Evolutionary conservation across 2,888 invertebrate genomes (phyloP).

Genomic region (Scaptomyza caliginosa): DNA sequence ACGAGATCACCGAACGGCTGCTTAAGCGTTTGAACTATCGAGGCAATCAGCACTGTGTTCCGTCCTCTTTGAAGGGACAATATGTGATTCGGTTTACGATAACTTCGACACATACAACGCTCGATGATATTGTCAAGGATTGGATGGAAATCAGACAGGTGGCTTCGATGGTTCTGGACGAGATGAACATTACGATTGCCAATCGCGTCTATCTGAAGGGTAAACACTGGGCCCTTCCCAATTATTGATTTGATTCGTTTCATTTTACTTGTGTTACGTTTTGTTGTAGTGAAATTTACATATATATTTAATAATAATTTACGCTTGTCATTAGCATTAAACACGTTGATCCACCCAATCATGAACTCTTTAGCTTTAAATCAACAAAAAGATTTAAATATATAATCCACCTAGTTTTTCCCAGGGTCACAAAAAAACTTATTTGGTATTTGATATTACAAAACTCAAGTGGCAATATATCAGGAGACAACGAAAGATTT

Average conservation of each 20-base stretch:
- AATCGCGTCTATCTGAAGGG: constrained; percentile 91
- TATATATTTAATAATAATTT: constrained; percentile 24
- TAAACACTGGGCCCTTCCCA: constrained; percentile 81
- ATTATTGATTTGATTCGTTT: constrained; percentile 29
- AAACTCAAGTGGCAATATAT: too few species aligned
- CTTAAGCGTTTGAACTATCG: constrained; percentile 94
- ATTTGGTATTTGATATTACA: too few species aligned
- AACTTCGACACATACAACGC: constrained; percentile 93
- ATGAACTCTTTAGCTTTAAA: background rate
- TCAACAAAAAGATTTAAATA: too few species aligned
- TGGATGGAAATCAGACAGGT: constrained; percentile 93
- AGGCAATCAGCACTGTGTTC: constrained; percentile 96
- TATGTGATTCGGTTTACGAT: constrained; percentile 96
- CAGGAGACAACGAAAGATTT: too few species aligned
- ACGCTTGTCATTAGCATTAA: constrained; percentile 39
- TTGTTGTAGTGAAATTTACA: constrained; percentile 6
- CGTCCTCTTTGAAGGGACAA: constrained; percentile 94
- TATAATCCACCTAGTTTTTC: too few species aligned
- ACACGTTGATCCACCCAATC: constrained; percentile 51
- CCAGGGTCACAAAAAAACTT: too few species aligned
- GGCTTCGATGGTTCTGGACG: constrained; percentile 88
- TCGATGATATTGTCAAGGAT: constrained; percentile 91
- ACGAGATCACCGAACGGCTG: constrained; percentile 93
- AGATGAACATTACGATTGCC: constrained; percentile 85
- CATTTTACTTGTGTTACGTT: background rate